These are phyloP conservation scores for Magallana gigas DNA, from an alignment of 1,140 invertebrate species.

Conservation along the genomic window DNA sequence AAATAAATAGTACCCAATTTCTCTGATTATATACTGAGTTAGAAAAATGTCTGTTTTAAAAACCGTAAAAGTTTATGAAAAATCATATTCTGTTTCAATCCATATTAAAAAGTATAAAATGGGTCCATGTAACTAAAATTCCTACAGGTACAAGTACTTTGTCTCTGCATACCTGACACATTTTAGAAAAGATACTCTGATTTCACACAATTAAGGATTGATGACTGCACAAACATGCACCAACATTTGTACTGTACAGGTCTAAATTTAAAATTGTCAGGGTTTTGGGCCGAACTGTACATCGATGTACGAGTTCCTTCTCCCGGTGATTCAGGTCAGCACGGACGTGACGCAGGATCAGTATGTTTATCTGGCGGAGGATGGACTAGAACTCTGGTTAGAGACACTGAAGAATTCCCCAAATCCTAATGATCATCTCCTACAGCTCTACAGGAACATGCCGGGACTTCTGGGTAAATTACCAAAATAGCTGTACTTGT, in stretches of 20 bases:
- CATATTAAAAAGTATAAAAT: not conserved
- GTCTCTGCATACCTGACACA: too few species aligned
- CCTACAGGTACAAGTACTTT: too few species aligned
- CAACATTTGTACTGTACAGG: too few species aligned
- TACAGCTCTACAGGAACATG: conserved; percentile 89
- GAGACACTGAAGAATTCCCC: conserved; percentile 89
- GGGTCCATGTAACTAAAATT: too few species aligned
- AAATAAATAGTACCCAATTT: too few species aligned
- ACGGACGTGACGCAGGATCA: conserved; percentile 89
- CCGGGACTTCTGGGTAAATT: conserved; percentile 86
- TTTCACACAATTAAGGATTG: too few species aligned
- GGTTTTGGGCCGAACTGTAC: conserved; percentile 82
- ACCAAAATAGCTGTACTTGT: not conserved
- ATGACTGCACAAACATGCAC: too few species aligned
- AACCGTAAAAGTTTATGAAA: too few species aligned
- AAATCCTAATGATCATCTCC: conserved; percentile 79
- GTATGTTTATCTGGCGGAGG: conserved; percentile 94
- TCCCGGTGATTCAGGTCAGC: conserved; percentile 87
- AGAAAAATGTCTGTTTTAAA: too few species aligned
- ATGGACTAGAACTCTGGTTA: conserved; percentile 94
- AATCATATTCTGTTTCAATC: too few species aligned
- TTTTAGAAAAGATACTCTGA: too few species aligned
- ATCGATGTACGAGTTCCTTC: conserved; percentile 84
- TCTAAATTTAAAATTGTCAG: conserved; percentile 74
- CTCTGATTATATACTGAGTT: too few species aligned